Evolutionary conservation across 2,113 vertebrate species (phyloP), one percentile per base, ranked within the genome.

Genomic region (Istiophorus platypterus): DNA sequence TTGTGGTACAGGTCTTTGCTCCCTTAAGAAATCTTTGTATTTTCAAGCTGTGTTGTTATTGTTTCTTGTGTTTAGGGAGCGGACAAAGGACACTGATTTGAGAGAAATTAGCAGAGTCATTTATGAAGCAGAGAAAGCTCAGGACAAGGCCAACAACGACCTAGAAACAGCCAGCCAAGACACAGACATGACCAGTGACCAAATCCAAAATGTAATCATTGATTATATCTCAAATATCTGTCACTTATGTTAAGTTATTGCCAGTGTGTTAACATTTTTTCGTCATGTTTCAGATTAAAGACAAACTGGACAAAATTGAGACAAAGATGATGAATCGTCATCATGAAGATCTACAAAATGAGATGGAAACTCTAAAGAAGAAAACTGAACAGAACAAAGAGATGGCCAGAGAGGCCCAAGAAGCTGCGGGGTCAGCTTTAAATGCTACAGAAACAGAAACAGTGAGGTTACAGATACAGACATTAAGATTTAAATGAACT

Each of bases 301-400:
- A 90, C 22, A 93, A 94, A 92, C 80, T 93, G 79, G 89, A 91
- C 5, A 67, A 87, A 56, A 85, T 83, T 0, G 91, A 93, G 0
- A 51, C 85, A 8, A 86, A 95, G 57, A 84, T 95, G 63, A 77
- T 57, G 92, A 54, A 85, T 82, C 78, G 82, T 7, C 58, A 0
- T 34, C 78, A 88, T n/a, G 88, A 85, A 42, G 72, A 76, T 31
- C 61, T 96, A 42, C 79, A 91, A 59, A 58, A 92, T 0, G 86
- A 93, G 78, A 93, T 93, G 13, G 39, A 94, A 52, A 80, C 54
- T 42, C 49, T 97, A 84, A 92, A 88, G 67, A 90, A 84, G 34
- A 96, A 96, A 86, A 92, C 61, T 0, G 87, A 93, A 42, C 91
- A 86, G 85, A 97, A 93, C 66, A 81, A 37, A 79, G 89, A 93